These are phyloP conservation scores for Phacellophora camtschatica DNA, from an alignment of 30 jellyfish, hydroid and myxozoan species.

Conservation along the genomic window DNA sequence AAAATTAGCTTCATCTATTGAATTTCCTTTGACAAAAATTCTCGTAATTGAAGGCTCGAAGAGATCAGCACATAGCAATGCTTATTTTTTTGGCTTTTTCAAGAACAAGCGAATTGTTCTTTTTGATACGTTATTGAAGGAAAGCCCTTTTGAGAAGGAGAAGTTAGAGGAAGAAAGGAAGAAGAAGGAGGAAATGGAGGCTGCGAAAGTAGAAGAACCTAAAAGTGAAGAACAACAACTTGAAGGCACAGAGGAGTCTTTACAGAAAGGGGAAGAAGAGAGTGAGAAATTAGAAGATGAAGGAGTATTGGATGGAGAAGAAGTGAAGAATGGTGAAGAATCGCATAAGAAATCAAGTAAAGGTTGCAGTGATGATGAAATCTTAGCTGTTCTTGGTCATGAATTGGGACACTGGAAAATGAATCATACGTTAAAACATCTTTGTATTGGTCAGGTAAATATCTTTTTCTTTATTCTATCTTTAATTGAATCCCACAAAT, in stretches of 20 bases:
- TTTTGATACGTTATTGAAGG: conserved; percentile 87
- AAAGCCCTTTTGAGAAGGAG: conserved; percentile 92
- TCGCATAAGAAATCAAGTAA: conserved; percentile 7
- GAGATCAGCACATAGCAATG: conserved; percentile 98
- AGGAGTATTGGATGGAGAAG: not conserved
- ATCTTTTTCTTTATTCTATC: no score
- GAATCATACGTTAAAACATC: conserved; percentile 79
- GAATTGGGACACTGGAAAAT: conserved; percentile 98
- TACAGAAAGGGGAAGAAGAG: not conserved
- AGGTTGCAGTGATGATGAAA: conserved; percentile 90
- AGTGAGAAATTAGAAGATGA: not conserved
- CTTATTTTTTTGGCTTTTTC: conserved; percentile 95
- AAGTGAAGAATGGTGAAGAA: conserved; percentile 1
- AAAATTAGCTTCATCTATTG: conserved; percentile 74
- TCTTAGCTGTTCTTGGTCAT: conserved; percentile 93
- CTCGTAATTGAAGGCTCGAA: conserved; percentile 97
- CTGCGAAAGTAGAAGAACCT: not conserved
- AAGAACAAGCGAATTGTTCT: conserved; percentile 89
- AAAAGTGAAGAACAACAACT: not conserved
- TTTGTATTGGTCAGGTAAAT: conserved; percentile 82
- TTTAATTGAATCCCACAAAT: no score
- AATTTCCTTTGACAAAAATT: conserved; percentile 88
- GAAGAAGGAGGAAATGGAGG: conserved; percentile 17
- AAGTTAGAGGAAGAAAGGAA: conserved; percentile 49
- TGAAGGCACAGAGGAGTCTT: not conserved